phyloP scores from a whole-genome alignment of 2,113 vertebrate species.

The Malurus melanocephalus region DNA sequence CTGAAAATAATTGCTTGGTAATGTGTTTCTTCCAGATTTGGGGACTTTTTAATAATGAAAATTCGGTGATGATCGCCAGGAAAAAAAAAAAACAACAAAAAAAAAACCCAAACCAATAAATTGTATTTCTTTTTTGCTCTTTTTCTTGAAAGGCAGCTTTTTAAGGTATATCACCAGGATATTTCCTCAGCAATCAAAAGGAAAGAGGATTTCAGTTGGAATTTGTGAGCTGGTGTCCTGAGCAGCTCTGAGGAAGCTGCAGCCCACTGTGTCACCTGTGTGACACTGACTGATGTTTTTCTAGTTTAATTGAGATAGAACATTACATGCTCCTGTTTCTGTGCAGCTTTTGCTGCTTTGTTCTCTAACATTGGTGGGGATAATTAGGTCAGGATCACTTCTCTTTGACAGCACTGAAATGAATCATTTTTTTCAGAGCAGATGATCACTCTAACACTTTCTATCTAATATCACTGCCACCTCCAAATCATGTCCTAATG shows the following conservation, averaged over 20 bases:
- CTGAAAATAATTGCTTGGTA: not conserved
- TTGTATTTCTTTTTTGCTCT: not conserved
- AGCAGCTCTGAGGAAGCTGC: not conserved
- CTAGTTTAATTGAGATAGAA: not conserved
- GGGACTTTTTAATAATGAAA: not conserved
- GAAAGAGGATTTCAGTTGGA: not conserved
- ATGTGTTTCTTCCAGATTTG: not conserved
- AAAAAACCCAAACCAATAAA: no score
- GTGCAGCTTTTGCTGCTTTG: not conserved
- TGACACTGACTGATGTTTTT: not conserved
- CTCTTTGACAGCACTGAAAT: slow-evolving; percentile 11
- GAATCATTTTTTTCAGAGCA: not conserved
- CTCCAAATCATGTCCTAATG: slow-evolving; percentile 6
- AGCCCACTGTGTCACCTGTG: not conserved
- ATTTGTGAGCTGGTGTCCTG: not conserved
- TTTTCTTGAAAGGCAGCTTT: not conserved
- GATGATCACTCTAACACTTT: not conserved
- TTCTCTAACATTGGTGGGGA: not conserved
- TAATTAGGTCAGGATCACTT: slow-evolving; percentile 16
- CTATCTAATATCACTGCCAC: not conserved
- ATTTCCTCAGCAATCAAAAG: not conserved
- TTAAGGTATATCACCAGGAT: not conserved
- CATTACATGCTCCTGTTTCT: not conserved
- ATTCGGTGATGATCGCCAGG: not conserved
- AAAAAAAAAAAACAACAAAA: no score